Base-by-base conservation (phyloP, 2,888 invertebrate species). In the Agrilus biguttatus region DNA sequence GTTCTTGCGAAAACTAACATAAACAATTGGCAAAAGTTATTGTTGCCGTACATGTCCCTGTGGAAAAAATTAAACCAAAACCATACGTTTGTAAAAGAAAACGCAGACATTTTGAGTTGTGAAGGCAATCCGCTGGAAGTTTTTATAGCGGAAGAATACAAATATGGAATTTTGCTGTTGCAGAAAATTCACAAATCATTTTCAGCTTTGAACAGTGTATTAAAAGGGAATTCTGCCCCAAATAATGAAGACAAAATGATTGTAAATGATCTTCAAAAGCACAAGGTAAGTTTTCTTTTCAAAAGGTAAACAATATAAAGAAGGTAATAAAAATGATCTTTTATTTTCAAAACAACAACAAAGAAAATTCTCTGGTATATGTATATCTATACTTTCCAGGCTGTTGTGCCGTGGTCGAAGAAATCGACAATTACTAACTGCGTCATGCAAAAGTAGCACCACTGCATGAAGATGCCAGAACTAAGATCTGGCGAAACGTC, bases 61-160 rank as follows among this genome's bases (percentile, higher is more conserved):
- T 93, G 93, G 92, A 88, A 88, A 60, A 89, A 87, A 61, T 55
- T 78, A 17, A 78, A 78, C 68, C 74, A 79, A 8, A 74, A 73
- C 2, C 55, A 61, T 13, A 63, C 65, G 47, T 67, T 63, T 48
- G 50, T 66, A 3, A 55, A 60, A 47, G 53, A 56, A 36, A 44
- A 45, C 12, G 41, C 53, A 19, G 51, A 58, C 13, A 46, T 41
- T 21, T 42, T 41, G 3, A 14, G 36, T 35, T 23, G 23, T 14
- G 45, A 46, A 34, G 41, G 45, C 47, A 44, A 41, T 38, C 77
- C 80, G 0, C 56, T 83, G 5, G 62, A 70, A 33, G 69, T 70
- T 5, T 83, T 83, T 59, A 66, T 85, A 13, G 52, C 58, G 3
- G 71, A 82, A 49, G 85, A 87, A 59, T 69, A 72, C 44, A 68